phyloP scores from a whole-genome alignment of 2,113 vertebrate species.

The Pithys albifrons region DNA sequence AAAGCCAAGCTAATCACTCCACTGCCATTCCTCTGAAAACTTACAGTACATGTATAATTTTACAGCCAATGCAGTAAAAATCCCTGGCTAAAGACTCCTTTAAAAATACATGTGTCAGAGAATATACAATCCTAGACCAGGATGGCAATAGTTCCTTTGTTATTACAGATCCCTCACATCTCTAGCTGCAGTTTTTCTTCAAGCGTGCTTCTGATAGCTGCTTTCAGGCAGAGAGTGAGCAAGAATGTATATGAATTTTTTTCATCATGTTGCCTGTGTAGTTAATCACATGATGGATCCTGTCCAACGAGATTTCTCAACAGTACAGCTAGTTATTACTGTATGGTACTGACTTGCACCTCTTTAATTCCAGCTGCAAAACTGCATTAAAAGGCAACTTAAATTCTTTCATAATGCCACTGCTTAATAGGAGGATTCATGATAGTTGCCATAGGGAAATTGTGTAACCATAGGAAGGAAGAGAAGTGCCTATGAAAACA shows the following conservation, averaged over 20 bases:
- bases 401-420: neutral
- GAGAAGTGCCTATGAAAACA: neutral
- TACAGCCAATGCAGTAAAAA: neutral
- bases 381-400: neutral
- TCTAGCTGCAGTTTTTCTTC: neutral
- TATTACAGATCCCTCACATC: neutral
- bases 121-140: neutral
- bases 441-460: neutral
- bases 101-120: neutral
- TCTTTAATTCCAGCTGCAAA: slow-evolving; percentile 1
- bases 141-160: neutral
- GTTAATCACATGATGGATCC: neutral
- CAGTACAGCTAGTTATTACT: neutral
- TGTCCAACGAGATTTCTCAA: neutral
- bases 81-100: neutral
- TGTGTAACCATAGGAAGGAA: neutral
- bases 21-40: neutral
- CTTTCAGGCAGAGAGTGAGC: neutral
- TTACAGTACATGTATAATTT: neutral
- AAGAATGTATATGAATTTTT: neutral
- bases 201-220: neutral
- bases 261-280: neutral
- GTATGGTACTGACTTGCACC: neutral
- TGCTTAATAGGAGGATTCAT: neutral
- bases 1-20: neutral